Conservation (phyloP, 2,888 invertebrate species). For the Heliconius sara region DNA sequence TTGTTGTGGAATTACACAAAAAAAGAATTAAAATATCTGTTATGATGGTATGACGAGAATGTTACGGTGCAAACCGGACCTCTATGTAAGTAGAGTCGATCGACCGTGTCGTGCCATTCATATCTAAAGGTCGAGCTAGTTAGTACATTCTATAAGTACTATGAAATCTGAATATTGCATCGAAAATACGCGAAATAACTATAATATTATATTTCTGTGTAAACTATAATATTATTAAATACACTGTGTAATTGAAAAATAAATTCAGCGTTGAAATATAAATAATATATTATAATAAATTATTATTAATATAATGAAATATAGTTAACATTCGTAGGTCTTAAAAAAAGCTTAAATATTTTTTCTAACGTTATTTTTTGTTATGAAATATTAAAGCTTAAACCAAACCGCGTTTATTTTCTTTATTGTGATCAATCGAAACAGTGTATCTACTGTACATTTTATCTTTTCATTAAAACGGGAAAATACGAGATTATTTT, state of each 20-base stretch:
- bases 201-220: no score
- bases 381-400: no score
- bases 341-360: no score
- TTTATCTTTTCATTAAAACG: background rate
- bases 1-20: background rate
- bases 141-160: background rate
- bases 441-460: background rate
- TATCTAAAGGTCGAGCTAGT: slow-evolving; percentile 12
- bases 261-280: no score
- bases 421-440: background rate
- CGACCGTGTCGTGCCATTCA: slow-evolving; percentile 1
- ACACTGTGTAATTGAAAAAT: no score
- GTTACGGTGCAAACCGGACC: slow-evolving; percentile 3
- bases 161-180: background rate
- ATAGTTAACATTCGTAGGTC: no score
- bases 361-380: no score
- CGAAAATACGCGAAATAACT: background rate
- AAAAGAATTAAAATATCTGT: background rate
- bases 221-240: no score
- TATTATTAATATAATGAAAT: no score
- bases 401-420: background rate
- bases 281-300: no score
- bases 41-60: slow-evolving; percentile 3
- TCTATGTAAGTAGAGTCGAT: slow-evolving; percentile 2
- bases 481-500: background rate